These are phyloP conservation scores for Leptopilina boulardi DNA, from an alignment of 1,140 invertebrate species.

Conservation along the genomic window DNA sequence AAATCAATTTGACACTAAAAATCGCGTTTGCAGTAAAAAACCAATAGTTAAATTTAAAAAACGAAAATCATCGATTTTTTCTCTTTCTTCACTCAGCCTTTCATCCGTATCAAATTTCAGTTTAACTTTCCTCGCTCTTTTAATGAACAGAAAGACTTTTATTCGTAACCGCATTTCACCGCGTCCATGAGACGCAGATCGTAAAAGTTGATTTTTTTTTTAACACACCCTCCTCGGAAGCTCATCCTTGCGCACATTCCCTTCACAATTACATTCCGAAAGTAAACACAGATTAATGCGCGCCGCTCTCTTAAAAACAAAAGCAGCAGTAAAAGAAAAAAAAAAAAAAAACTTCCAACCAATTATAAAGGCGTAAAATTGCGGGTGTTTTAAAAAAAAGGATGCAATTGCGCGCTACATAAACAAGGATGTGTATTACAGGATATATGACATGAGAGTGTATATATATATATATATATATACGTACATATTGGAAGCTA, in stretches of 20 bases:
- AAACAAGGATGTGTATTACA: background rate
- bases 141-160: conserved; percentile 1
- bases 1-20: too few relatives aligned
- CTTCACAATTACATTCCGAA: conserved; percentile 5
- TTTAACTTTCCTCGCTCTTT: conserved; percentile 5
- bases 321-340: background rate
- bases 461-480: background rate
- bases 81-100: too few relatives aligned
- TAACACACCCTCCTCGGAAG: conserved; percentile 10
- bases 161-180: conserved; percentile 1
- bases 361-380: too few relatives aligned
- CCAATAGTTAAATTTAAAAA: too few relatives aligned
- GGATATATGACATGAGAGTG: conserved; percentile 14
- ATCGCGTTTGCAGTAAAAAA: too few relatives aligned
- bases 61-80: too few relatives aligned
- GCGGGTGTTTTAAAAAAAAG: too few relatives aligned
- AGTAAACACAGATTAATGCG: conserved; percentile 14
- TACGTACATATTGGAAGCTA: conserved; percentile 37
- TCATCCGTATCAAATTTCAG: background rate
- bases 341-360: background rate
- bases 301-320: background rate
- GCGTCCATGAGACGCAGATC: background rate
- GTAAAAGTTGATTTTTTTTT: conserved; percentile 19
- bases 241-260: background rate
- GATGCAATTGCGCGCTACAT: conserved; percentile 4